phyloP scores from a whole-genome alignment of 2,113 vertebrate genomes.

The Siphamia tubifer region DNA sequence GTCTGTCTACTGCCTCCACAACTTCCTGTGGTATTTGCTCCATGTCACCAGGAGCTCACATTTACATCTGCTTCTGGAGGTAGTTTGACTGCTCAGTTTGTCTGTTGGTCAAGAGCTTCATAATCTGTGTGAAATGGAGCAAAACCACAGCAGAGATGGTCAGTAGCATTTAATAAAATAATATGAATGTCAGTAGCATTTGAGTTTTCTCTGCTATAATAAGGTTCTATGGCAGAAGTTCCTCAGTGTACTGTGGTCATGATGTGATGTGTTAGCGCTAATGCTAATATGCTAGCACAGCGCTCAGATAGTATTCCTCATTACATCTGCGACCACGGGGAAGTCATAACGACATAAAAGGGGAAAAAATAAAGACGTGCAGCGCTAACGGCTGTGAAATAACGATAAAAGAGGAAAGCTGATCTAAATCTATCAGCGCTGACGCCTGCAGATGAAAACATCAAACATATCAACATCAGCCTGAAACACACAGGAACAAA shows the following conservation, averaged over 20 bases:
- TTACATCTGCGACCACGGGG: conserved; percentile 49
- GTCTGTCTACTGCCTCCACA: too few relatives aligned
- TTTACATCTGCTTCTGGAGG: too few relatives aligned
- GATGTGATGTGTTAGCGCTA: conserved; percentile 48
- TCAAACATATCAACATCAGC: conserved; percentile 41
- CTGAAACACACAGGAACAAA: background rate
- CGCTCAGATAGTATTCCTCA: conserved; percentile 41
- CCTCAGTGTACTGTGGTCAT: conserved; percentile 15
- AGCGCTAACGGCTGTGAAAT: conserved; percentile 10
- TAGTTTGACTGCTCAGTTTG: too few relatives aligned
- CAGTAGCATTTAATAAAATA: conserved; percentile 15
- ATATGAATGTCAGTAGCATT: conserved; percentile 12
- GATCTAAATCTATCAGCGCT: conserved; percentile 58
- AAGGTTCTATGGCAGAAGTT: conserved; percentile 21
- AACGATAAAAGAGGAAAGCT: conserved; percentile 45
- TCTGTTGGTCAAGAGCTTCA: too few relatives aligned
- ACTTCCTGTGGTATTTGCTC: too few relatives aligned
- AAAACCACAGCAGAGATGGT: too few relatives aligned
- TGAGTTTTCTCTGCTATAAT: conserved; percentile 7
- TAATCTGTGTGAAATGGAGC: too few relatives aligned
- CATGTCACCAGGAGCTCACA: too few relatives aligned
- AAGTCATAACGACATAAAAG: conserved; percentile 32
- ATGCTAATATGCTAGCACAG: conserved; percentile 40
- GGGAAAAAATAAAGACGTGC: background rate
- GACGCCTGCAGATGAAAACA: conserved; percentile 28